phyloP scores from a whole-genome alignment of 2,888 invertebrate genomes.

The Polyploca ridens region DNA sequence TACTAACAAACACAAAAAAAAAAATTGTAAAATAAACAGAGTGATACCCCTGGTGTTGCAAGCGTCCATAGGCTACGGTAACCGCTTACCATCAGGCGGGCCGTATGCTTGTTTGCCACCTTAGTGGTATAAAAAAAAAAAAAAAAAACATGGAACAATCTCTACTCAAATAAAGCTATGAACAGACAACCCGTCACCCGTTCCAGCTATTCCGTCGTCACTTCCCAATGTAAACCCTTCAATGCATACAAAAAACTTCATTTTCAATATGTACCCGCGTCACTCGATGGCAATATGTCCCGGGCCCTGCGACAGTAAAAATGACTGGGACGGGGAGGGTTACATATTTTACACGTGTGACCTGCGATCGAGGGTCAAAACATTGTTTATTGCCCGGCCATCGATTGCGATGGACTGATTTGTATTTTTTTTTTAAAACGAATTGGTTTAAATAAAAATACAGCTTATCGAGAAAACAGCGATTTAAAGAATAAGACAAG shows the following conservation, averaged over 20 bases:
- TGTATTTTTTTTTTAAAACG: constrained; percentile 17
- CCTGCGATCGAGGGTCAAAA: constrained; percentile 48
- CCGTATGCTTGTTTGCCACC: no score
- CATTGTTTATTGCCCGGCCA: constrained; percentile 56
- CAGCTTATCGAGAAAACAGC: no score
- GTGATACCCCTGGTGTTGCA: no score
- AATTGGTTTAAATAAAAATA: not conserved
- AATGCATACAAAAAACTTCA: constrained; percentile 72
- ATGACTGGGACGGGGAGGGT: constrained; percentile 32
- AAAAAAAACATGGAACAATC: constrained; percentile 6
- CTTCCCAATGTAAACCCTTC: constrained; percentile 56
- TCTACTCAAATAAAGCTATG: constrained; percentile 31
- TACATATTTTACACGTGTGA: constrained; percentile 62
- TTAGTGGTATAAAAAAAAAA: no score
- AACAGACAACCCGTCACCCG: constrained; percentile 28
- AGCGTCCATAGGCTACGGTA: no score
- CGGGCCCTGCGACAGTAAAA: constrained; percentile 6
- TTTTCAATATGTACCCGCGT: constrained; percentile 62
- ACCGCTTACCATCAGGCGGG: no score
- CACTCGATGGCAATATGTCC: constrained; percentile 56
- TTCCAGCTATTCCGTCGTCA: constrained; percentile 37
- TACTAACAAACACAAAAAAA: not conserved
- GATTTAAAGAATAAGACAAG: no score
- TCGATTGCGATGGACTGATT: constrained; percentile 37
- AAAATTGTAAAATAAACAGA: no score